A percentile compares a stretch with the other conserved stretches of the same genome.
Evolutionary conservation across 2,888 invertebrate species (phyloP).

Genomic region (Troides helena): DNA sequence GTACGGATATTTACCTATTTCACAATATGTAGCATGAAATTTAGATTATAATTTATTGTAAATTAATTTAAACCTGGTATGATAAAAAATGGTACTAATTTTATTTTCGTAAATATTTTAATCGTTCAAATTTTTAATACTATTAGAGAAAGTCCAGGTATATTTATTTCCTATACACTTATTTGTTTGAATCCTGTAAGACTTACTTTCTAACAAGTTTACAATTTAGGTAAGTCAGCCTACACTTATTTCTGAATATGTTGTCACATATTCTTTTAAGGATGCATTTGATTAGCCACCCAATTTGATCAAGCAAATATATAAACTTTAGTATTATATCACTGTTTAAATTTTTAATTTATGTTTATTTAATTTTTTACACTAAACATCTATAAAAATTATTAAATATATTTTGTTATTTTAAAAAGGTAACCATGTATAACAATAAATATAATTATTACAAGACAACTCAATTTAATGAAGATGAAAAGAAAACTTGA

Average conservation of each 20-base stretch:
- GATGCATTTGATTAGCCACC: conserved; percentile 11
- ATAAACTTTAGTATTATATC: neutral
- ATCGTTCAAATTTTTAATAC: neutral
- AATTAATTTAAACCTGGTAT: neutral
- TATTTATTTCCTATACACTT: neutral
- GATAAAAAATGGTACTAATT: no score
- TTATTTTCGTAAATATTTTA: neutral
- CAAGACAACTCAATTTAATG: no score
- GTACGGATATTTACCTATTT: conserved; percentile 32
- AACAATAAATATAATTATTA: no score
- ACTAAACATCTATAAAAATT: no score
- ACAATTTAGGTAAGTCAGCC: conserved; percentile 46
- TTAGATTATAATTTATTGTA: neutral
- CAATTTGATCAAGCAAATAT: neutral
- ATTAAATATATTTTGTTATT: no score
- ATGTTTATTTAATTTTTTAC: no score
- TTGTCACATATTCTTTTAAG: conserved; percentile 17
- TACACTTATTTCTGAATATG: conserved; percentile 16
- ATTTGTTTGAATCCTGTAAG: neutral
- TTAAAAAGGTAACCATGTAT: no score
- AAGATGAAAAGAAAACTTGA: no score
- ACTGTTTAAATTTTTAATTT: neutral
- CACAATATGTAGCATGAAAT: neutral
- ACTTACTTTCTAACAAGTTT: conserved; percentile 50
- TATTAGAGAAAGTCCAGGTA: neutral